Percentiles rank a stretch among this genome's conserved stretches.
These are phyloP conservation scores for Pharmacophagus antenor DNA, from an alignment of 2,888 invertebrate species.

Conservation along the genomic window DNA sequence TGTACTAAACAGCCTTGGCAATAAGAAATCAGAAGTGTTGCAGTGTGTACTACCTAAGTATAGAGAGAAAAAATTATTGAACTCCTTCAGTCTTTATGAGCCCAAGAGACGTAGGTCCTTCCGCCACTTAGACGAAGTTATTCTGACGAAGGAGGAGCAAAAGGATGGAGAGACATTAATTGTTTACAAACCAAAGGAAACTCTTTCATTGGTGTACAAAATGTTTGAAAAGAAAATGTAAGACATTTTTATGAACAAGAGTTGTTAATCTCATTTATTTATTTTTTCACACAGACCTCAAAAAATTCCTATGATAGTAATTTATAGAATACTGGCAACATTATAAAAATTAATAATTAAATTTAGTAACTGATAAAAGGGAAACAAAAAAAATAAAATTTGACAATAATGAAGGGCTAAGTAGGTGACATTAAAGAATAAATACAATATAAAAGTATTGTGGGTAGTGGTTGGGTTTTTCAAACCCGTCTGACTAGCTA, in stretches of 20 bases:
- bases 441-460: too few relatives aligned
- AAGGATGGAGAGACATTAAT: constrained; percentile 58
- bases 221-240: constrained; percentile 37
- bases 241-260: constrained; percentile 8
- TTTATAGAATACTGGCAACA: too few relatives aligned
- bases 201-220: constrained; percentile 56
- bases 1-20: constrained; percentile 50
- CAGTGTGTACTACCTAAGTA: constrained; percentile 62
- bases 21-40: constrained; percentile 58
- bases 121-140: constrained; percentile 44
- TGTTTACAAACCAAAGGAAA: constrained; percentile 56
- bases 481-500: too few relatives aligned
- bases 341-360: too few relatives aligned
- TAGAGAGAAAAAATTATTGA: constrained; percentile 55
- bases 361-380: too few relatives aligned
- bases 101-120: constrained; percentile 35
- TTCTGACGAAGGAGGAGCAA: constrained; percentile 53
- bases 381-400: too few relatives aligned
- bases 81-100: constrained; percentile 36
- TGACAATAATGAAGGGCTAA: too few relatives aligned
- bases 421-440: too few relatives aligned
- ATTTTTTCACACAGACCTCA: too few relatives aligned
- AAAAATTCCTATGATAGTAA: too few relatives aligned
- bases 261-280: too few relatives aligned
- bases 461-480: too few relatives aligned